phyloP scores from a whole-genome alignment of 2,888 invertebrate genomes.

The Heliconius aoede region DNA sequence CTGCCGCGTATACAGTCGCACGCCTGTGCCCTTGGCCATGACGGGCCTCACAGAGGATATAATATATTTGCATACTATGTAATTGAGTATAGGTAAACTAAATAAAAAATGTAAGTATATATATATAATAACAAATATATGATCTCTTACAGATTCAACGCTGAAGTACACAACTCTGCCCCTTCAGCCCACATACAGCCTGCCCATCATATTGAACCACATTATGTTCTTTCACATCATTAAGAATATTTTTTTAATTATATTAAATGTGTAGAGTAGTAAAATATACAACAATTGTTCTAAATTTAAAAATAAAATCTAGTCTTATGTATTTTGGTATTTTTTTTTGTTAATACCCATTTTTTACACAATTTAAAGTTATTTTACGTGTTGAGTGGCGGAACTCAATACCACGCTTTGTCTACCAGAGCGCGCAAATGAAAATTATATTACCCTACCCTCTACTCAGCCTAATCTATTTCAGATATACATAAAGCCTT shows the following conservation, averaged over 20 bases:
- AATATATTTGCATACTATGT: neutral
- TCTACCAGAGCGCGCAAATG: too few species aligned
- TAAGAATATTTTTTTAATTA: constrained; percentile 4
- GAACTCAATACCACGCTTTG: too few species aligned
- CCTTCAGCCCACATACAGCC: constrained; percentile 57
- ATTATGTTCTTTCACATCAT: constrained; percentile 24
- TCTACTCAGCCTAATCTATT: too few species aligned
- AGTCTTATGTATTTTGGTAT: neutral
- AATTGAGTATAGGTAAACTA: neutral
- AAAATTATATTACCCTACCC: too few species aligned
- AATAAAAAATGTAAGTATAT: neutral
- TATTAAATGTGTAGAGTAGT: neutral
- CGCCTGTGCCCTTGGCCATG: too few species aligned
- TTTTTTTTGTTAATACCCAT: neutral
- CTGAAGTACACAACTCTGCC: constrained; percentile 81
- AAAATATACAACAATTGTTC: neutral
- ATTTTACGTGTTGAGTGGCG: too few species aligned
- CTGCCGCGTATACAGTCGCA: too few species aligned
- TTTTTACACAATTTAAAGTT: neutral
- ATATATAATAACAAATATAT: neutral
- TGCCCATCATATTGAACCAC: constrained; percentile 47
- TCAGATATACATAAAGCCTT: too few species aligned
- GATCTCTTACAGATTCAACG: constrained; percentile 76
- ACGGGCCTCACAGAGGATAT: too few species aligned
- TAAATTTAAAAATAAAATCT: constrained; percentile 5